A percentile compares a stretch with the other conserved stretches of the same genome.
phyloP scores from a whole-genome alignment of 2,113 vertebrate species.

The Lamprologus speciosus region DNA sequence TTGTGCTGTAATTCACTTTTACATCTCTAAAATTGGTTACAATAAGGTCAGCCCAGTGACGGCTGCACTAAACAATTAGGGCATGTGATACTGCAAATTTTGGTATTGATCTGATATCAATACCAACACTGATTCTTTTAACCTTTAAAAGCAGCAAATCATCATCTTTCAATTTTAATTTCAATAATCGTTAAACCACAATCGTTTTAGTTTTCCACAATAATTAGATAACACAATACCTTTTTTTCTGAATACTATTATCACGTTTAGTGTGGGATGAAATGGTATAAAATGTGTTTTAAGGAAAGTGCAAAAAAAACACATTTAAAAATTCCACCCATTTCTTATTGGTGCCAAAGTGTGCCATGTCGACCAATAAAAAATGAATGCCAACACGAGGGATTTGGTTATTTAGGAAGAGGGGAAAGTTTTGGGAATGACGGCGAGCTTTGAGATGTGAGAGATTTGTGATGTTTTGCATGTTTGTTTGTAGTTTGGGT shows the following conservation, averaged over 20 bases:
- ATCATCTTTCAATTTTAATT: background rate
- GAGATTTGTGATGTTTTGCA: background rate
- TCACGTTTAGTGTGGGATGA: rapidly evolving
- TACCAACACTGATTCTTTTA: background rate
- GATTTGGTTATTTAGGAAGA: background rate
- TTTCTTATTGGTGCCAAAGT: background rate
- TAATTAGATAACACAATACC: background rate
- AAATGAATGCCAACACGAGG: background rate
- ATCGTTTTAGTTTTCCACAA: background rate
- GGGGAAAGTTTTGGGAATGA: background rate
- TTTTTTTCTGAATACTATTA: background rate
- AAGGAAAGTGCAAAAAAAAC: background rate
- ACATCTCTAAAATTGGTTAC: background rate
- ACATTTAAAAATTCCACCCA: rapidly evolving
- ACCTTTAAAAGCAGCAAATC: background rate
- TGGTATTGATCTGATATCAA: background rate
- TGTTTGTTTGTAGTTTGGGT: background rate
- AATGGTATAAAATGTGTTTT: background rate
- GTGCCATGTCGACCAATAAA: background rate
- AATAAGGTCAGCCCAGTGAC: background rate
- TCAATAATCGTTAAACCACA: background rate
- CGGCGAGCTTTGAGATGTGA: background rate
- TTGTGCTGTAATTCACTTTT: background rate
- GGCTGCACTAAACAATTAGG: background rate
- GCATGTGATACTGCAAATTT: background rate